Percentiles rank a stretch among this genome's conserved stretches.
Conservation (phyloP, 2,888 invertebrate species). For the Mactromeris polynyma region DNA sequence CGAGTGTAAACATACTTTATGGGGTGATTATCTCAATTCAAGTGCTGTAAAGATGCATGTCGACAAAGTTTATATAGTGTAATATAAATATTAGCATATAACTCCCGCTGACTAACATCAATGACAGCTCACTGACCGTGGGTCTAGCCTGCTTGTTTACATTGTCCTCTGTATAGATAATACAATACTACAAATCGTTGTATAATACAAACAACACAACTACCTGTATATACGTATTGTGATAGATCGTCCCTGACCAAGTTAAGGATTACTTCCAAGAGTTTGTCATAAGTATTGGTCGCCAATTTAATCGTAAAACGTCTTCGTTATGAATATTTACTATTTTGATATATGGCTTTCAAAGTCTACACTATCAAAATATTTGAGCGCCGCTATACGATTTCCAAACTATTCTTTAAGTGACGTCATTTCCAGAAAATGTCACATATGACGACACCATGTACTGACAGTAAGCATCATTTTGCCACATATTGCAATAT, state of each 20-base stretch:
- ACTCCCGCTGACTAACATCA: neutral
- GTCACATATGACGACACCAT: no score
- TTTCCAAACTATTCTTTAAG: no score
- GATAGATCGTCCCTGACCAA: neutral
- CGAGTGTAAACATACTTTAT: neutral
- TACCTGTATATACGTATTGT: neutral
- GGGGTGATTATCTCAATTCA: neutral
- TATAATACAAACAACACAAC: neutral
- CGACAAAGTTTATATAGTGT: neutral
- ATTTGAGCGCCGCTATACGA: neutral
- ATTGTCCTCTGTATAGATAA: neutral
- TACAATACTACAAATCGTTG: neutral
- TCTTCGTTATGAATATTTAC: neutral
- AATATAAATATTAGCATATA: slow-evolving; percentile 3
- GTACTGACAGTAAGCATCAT: no score
- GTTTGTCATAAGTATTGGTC: neutral
- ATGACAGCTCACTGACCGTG: slow-evolving; percentile 3
- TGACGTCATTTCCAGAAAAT: no score
- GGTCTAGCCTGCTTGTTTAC: neutral
- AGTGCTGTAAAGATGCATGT: neutral
- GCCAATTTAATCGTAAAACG: neutral
- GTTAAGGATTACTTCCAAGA: neutral
- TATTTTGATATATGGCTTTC: neutral
- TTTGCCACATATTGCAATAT: no score
- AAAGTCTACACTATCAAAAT: neutral